Evolutionary conservation across 1,140 invertebrate genomes (phyloP).

Genomic region (Anastrepha obliqua): DNA sequence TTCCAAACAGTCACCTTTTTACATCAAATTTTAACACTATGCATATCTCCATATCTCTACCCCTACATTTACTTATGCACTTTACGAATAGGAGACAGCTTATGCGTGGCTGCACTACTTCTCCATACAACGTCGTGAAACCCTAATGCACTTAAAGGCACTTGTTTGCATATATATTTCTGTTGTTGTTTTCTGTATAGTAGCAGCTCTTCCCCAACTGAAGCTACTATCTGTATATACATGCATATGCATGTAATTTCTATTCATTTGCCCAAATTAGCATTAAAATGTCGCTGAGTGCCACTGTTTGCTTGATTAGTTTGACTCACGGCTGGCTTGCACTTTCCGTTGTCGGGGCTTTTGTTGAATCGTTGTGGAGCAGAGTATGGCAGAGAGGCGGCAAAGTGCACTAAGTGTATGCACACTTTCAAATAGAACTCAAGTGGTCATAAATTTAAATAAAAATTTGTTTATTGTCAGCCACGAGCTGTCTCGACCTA

Average conservation of each 20-base stretch:
- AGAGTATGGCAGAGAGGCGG: not conserved
- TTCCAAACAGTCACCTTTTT: too few relatives aligned
- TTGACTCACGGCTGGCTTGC: not conserved
- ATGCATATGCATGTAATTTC: not conserved
- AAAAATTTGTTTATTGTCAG: not conserved
- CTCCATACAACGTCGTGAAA: not conserved
- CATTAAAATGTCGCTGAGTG: slow-evolving; percentile 17
- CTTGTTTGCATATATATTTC: not conserved
- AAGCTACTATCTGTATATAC: not conserved
- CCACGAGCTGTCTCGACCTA: not conserved
- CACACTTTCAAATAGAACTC: slow-evolving; percentile 3
- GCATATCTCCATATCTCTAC: too few relatives aligned
- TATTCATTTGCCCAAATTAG: slow-evolving; percentile 32
- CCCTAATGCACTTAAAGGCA: not conserved
- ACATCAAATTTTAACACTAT: too few relatives aligned
- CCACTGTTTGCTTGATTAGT: slow-evolving; percentile 13
- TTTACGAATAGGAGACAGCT: not conserved
- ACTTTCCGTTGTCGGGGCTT: not conserved
- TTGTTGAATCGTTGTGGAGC: not conserved
- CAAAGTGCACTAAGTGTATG: not conserved
- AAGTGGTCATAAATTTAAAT: slow-evolving; percentile 22
- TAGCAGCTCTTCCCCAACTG: not conserved
- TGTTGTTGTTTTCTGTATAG: not conserved
- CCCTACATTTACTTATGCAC: too few relatives aligned
- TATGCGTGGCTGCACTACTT: not conserved